A percentile compares a stretch with the other conserved stretches of the same genome.
Evolutionary conservation across 2,113 vertebrate species (phyloP).

Genomic region (Charadrius vociferus): DNA sequence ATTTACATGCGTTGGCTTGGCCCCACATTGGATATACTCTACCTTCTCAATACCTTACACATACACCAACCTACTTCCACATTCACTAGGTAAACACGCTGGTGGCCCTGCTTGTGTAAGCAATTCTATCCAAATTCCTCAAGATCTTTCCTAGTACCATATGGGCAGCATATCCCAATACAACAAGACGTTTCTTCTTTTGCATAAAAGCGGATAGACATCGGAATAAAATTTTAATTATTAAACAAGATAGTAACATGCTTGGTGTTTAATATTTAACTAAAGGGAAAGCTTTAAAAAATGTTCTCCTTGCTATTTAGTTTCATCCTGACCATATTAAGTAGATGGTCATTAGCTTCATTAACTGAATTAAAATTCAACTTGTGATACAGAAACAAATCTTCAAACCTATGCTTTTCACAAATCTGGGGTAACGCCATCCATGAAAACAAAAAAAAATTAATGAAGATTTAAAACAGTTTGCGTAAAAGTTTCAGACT

Average conservation of each 20-base stretch:
- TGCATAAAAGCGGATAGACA: background rate
- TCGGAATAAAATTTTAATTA: background rate
- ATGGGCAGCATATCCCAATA: background rate
- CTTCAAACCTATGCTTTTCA: background rate
- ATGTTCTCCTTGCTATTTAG: background rate
- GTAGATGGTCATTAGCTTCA: background rate
- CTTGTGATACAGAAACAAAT: background rate
- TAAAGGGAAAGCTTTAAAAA: background rate
- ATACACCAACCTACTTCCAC: too few species aligned
- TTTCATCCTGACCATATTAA: background rate
- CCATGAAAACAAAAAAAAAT: rapidly evolving
- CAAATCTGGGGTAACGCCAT: background rate
- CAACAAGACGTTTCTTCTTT: background rate
- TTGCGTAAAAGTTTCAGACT: background rate
- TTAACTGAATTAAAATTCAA: background rate
- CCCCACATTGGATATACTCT: background rate
- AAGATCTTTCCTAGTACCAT: background rate
- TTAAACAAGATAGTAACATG: background rate
- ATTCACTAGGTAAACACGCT: background rate
- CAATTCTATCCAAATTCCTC: background rate
- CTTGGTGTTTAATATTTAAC: background rate
- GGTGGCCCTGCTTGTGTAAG: background rate
- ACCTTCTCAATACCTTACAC: background rate
- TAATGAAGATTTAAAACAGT: background rate
- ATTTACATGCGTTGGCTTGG: background rate